Conservation (phyloP, 1,140 invertebrate species). For the Oryctes rhinoceros region DNA sequence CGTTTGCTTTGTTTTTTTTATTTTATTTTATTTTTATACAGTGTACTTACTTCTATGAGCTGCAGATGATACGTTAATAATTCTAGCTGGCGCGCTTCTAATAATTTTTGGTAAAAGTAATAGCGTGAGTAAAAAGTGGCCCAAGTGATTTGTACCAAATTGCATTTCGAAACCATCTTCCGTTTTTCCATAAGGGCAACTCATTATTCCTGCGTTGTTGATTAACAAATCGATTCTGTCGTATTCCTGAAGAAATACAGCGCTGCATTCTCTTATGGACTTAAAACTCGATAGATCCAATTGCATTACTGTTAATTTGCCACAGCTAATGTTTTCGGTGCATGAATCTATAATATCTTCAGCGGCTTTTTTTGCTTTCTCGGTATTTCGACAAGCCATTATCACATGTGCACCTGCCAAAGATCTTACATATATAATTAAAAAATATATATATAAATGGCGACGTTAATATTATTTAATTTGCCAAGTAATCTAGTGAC, state of each 20-base stretch:
- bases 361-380: constrained; percentile 58
- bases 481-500: no score
- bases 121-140: constrained; percentile 85
- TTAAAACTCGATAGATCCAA: constrained; percentile 77
- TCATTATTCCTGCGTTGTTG: constrained; percentile 85
- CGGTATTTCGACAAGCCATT: constrained; percentile 61
- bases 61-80: constrained; percentile 71
- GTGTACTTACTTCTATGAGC: constrained; percentile 63
- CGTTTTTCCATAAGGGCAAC: constrained; percentile 70
- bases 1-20: no score
- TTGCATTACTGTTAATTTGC: constrained; percentile 67
- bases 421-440: background rate
- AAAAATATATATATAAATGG: constrained; percentile 46
- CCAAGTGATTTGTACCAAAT: constrained; percentile 80
- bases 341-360: constrained; percentile 61
- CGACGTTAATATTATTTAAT: no score
- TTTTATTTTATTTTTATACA: no score
- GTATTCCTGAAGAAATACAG: constrained; percentile 65
- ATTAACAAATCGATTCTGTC: constrained; percentile 77
- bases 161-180: constrained; percentile 85
- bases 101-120: constrained; percentile 74
- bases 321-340: constrained; percentile 49
- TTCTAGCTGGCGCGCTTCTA: constrained; percentile 62
- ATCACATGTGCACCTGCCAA: constrained; percentile 60
- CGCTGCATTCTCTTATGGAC: constrained; percentile 76